Evolutionary conservation across 23 tunicate species (phyloP).

Genomic region (Halocynthia aurantium): DNA sequence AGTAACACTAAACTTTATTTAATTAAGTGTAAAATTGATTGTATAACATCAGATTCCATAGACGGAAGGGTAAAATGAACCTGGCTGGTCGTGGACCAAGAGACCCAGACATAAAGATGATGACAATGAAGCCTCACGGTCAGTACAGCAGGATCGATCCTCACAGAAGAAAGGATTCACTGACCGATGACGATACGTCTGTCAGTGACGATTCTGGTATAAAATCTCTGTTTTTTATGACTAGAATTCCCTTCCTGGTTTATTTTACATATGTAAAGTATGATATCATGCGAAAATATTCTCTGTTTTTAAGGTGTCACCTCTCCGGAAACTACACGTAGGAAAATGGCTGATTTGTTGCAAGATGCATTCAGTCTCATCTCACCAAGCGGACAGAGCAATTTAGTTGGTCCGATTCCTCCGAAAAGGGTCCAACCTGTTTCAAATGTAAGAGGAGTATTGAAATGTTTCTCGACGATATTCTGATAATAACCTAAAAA

Average conservation of each 20-base stretch:
- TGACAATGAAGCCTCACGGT: too few relatives aligned
- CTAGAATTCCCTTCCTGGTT: not conserved
- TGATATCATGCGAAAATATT: not conserved
- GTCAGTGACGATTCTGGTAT: not conserved
- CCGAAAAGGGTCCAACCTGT: conserved; percentile 12
- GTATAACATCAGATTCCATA: not conserved
- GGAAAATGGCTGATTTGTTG: conserved; percentile 24
- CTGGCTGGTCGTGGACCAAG: not conserved
- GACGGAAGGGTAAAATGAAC: not conserved
- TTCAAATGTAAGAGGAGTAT: not conserved
- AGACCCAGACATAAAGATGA: not conserved
- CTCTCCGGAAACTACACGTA: conserved; percentile 29
- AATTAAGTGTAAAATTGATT: too few relatives aligned
- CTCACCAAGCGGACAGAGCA: conserved; percentile 19
- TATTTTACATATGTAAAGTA: not conserved
- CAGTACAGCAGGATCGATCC: not conserved
- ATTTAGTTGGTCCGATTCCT: conserved; percentile 19
- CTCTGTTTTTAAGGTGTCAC: conserved; percentile 3
- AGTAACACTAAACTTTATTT: too few relatives aligned
- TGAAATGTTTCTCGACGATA: too few relatives aligned
- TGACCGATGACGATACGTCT: not conserved
- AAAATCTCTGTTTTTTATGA: not conserved
- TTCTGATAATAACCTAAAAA: too few relatives aligned
- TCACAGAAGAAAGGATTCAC: not conserved
- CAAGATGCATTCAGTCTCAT: conserved; percentile 41